These are phyloP conservation scores for Lasioglossum pauxillum DNA, from an alignment of 2,888 invertebrate species.

Conservation along the genomic window DNA sequence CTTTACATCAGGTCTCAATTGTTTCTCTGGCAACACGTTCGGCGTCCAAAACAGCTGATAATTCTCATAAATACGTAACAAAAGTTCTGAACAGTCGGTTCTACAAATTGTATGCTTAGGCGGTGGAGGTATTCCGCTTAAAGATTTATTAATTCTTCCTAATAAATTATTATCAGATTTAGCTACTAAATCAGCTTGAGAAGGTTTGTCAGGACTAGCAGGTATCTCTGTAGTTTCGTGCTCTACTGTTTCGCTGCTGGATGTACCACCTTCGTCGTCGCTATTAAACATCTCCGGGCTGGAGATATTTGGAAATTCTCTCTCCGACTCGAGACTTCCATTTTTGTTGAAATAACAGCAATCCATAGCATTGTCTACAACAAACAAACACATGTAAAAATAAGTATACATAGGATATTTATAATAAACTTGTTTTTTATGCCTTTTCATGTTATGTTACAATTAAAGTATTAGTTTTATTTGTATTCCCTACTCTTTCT, in stretches of 20 bases:
- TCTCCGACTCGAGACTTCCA: constrained; percentile 44
- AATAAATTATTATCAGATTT: constrained; percentile 83
- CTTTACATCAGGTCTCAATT: constrained; percentile 19
- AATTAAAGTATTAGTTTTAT: background rate
- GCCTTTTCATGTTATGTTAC: background rate
- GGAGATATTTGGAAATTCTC: constrained; percentile 69
- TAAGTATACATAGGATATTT: background rate
- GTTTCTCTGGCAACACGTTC: constrained; percentile 38
- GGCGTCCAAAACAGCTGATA: constrained; percentile 85
- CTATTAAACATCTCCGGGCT: constrained; percentile 83
- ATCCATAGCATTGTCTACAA: constrained; percentile 71
- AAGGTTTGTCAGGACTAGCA: constrained; percentile 65
- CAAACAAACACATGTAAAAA: background rate
- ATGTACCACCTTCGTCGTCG: constrained; percentile 75
- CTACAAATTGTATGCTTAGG: constrained; percentile 90
- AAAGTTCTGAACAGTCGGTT: constrained; percentile 88
- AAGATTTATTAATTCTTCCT: constrained; percentile 86
- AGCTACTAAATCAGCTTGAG: constrained; percentile 74
- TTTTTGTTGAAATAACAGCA: constrained; percentile 56
- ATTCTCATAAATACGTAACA: constrained; percentile 86
- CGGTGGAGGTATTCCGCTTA: constrained; percentile 91
- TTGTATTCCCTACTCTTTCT: background rate
- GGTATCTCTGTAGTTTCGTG: constrained; percentile 7
- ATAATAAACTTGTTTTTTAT: background rate
- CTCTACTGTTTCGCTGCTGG: constrained; percentile 38